Evolutionary conservation across 2,113 vertebrate species (phyloP), one percentile per base, ranked within the genome.

Genomic region (Onychorhynchus coronatus): DNA sequence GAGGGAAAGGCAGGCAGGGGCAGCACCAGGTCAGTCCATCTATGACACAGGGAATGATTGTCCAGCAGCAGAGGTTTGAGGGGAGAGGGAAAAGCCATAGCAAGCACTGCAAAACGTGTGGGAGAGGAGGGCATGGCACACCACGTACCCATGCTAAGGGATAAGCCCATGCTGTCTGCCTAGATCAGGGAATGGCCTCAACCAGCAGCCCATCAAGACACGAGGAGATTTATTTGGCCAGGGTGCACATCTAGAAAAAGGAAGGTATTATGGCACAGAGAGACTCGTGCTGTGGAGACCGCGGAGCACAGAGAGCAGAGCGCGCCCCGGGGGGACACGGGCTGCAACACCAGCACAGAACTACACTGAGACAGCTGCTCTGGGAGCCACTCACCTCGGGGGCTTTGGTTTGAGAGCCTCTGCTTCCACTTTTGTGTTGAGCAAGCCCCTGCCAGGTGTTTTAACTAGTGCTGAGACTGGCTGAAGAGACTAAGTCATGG

Each of bases 251-350:
- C 73, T 47, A 70, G 78, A 58, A 41, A 42, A 66, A 37, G 77
- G 47, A 74, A 61, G 62, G 84, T 6, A 55, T 84, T 90, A 96
- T 96, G 97, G 97, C 97, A 97, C 96, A 90, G 92, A 91, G 83
- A 85, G 96, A 83, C 74, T 80, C 53, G 72, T 86, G 87, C 91
- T 93, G 88, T 8, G 44, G 59, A 70, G 85, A 28, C 49, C 27
- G 93, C 65, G 31, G 42, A 93, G 88, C 94, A 21, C 3, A 58
- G 85, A 33, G 84, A 27, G 7, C 62, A 10, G 21, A 46, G 78
- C 31, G 6, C 25, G 80, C 35, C 47, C 6, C 23, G 53, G 8
- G 6, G 62, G 37, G 39, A 50, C n/a, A 24, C 0, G 41, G 85
- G 46, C n/a, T 5, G 5, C 7, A 4, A 31, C 9, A 30, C 8